A percentile compares a stretch with the other conserved stretches of the same genome.
These are phyloP conservation scores for Galerucella nymphaeae DNA, from an alignment of 2,888 invertebrate genomes.

Conservation along the genomic window DNA sequence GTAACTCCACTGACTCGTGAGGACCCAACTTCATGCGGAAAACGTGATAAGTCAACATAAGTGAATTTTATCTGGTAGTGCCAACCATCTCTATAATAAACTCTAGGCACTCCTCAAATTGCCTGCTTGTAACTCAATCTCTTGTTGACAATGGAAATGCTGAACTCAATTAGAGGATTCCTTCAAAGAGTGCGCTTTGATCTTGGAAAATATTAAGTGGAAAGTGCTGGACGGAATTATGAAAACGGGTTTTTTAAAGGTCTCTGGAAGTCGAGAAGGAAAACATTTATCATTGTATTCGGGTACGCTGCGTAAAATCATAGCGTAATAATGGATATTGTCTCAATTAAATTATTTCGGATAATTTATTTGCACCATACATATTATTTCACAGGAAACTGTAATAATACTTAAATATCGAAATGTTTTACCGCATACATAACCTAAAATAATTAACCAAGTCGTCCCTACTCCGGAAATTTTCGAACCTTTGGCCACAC, in stretches of 20 bases:
- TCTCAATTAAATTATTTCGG: neutral
- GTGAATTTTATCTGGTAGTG: constrained; percentile 56
- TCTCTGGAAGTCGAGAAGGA: constrained; percentile 2
- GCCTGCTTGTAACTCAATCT: constrained; percentile 52
- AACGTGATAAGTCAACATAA: constrained; percentile 60
- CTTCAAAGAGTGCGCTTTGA: constrained; percentile 41
- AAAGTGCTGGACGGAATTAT: constrained; percentile 33
- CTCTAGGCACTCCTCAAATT: constrained; percentile 52
- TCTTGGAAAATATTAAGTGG: constrained; percentile 40
- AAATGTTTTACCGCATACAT: too few species aligned
- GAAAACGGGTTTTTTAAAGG: constrained; percentile 17
- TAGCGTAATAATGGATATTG: neutral
- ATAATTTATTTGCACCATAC: too few species aligned
- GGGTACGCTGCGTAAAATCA: neutral
- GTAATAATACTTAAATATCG: too few species aligned
- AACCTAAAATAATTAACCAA: too few species aligned
- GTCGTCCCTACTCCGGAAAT: too few species aligned
- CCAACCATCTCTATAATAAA: constrained; percentile 54
- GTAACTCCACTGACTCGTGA: constrained; percentile 41
- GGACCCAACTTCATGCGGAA: constrained; percentile 54
- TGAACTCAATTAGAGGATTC: constrained; percentile 52
- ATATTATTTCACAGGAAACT: too few species aligned
- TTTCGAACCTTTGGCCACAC: too few species aligned
- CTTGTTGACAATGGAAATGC: constrained; percentile 52
- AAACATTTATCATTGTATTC: constrained; percentile 12